These are phyloP conservation scores for Steinernema scapterisci DNA, from an alignment of 2,888 invertebrate genomes.

Conservation along the genomic window DNA sequence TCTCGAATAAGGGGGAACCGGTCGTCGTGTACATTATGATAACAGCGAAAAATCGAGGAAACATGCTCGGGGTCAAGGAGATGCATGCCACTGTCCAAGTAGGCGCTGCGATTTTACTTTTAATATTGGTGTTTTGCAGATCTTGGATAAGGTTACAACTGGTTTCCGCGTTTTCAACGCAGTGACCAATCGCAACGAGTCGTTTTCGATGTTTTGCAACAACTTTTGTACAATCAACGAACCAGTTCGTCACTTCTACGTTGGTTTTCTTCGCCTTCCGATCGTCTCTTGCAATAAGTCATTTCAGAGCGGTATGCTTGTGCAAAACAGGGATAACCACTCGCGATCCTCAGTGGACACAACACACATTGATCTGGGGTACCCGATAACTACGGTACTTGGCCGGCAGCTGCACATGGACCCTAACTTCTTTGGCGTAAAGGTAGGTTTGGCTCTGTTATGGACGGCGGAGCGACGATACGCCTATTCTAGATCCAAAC, in stretches of 20 bases:
- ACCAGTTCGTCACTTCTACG: conserved; percentile 64
- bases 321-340: conserved; percentile 51
- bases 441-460: conserved; percentile 41
- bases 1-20: conserved; percentile 60
- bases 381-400: conserved; percentile 64
- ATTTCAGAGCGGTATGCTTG: conserved; percentile 60
- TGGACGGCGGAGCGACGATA: background rate
- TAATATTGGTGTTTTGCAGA: conserved; percentile 35
- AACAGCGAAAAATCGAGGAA: conserved; percentile 53
- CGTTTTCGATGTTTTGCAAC: conserved; percentile 60
- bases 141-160: conserved; percentile 56
- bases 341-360: conserved; percentile 36
- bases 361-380: conserved; percentile 53
- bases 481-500: conserved; percentile 9
- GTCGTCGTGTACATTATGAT: conserved; percentile 62
- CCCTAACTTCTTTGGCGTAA: conserved; percentile 66
- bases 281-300: background rate
- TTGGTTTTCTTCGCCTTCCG: conserved; percentile 36
- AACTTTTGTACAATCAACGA: conserved; percentile 66
- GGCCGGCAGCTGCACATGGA: conserved; percentile 65
- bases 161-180: conserved; percentile 50
- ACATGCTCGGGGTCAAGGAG: conserved; percentile 58
- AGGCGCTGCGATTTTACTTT: background rate
- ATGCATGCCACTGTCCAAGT: conserved; percentile 60
- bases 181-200: conserved; percentile 38